Conservation (phyloP, 2,113 vertebrate genomes). For the Cinclus mexicanus region DNA sequence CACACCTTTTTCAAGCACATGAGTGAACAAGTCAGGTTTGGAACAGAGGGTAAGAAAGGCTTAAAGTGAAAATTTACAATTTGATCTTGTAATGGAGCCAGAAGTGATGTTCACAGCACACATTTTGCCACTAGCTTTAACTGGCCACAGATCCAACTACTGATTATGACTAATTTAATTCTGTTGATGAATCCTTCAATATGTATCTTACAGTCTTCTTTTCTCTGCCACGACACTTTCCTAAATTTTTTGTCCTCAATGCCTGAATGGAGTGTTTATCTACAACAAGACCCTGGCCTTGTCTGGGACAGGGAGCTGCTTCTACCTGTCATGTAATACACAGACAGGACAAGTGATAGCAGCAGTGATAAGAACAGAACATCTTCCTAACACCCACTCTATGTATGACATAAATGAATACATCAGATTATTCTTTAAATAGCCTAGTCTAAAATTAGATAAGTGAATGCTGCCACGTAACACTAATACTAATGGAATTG, state of each 20-base stretch:
- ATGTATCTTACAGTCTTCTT: neutral
- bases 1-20: neutral
- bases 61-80: neutral
- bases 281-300: neutral
- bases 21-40: neutral
- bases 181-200: neutral
- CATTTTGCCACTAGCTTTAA: neutral
- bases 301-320: neutral
- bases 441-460: constrained; percentile 2
- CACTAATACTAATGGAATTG: neutral
- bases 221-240: rapidly evolving
- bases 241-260: neutral
- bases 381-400: neutral
- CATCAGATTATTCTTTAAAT: constrained; percentile 29
- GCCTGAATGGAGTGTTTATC: neutral
- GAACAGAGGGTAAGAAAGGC: neutral
- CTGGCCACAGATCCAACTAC: neutral
- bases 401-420: neutral
- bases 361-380: neutral
- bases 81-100: neutral
- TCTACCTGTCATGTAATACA: neutral
- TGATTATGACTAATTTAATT: neutral
- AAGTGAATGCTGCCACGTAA: neutral
- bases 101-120: neutral
- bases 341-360: neutral